Percentiles rank a stretch among this genome's conserved stretches.
phyloP scores from a whole-genome alignment of 2,888 invertebrate species.

The Pemphredon lugubris region DNA sequence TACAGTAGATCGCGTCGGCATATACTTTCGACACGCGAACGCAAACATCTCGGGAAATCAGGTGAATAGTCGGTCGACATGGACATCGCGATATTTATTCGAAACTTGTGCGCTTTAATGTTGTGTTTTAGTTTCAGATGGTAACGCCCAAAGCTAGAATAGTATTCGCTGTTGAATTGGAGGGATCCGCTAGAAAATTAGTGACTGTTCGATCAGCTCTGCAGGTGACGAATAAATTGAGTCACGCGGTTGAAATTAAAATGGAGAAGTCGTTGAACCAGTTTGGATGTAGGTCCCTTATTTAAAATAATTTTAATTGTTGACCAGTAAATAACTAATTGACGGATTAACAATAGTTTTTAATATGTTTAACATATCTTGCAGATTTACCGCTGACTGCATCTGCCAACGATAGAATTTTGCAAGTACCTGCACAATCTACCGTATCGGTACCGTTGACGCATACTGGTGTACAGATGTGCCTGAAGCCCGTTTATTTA shows the following conservation, averaged over 20 bases:
- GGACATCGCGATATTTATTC: background rate
- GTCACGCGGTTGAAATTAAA: slow-evolving; percentile 87
- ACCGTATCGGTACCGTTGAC: slow-evolving; percentile 89
- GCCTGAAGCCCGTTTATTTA: slow-evolving; percentile 86
- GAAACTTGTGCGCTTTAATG: no score
- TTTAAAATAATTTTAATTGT: background rate
- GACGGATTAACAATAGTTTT: background rate
- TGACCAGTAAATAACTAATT: no score
- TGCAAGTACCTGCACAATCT: slow-evolving; percentile 82
- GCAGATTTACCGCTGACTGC: slow-evolving; percentile 69
- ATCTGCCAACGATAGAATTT: slow-evolving; percentile 66
- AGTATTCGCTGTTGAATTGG: slow-evolving; percentile 94
- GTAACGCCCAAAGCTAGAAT: slow-evolving; percentile 85
- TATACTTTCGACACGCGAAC: slow-evolving; percentile 91
- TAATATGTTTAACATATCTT: slow-evolving; percentile 14
- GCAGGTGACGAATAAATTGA: slow-evolving; percentile 89
- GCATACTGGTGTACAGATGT: slow-evolving; percentile 88
- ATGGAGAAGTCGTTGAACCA: slow-evolving; percentile 84
- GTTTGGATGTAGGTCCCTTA: slow-evolving; percentile 75
- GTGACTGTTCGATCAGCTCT: slow-evolving; percentile 96
- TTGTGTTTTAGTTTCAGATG: slow-evolving; percentile 57
- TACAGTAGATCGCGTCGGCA: slow-evolving; percentile 97
- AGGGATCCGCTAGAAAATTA: slow-evolving; percentile 96
- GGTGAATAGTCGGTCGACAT: slow-evolving; percentile 34
- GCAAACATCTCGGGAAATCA: slow-evolving; percentile 68